Base-by-base conservation (phyloP, 1,140 invertebrate genomes). In the Dendrolimus kikuchii region DNA sequence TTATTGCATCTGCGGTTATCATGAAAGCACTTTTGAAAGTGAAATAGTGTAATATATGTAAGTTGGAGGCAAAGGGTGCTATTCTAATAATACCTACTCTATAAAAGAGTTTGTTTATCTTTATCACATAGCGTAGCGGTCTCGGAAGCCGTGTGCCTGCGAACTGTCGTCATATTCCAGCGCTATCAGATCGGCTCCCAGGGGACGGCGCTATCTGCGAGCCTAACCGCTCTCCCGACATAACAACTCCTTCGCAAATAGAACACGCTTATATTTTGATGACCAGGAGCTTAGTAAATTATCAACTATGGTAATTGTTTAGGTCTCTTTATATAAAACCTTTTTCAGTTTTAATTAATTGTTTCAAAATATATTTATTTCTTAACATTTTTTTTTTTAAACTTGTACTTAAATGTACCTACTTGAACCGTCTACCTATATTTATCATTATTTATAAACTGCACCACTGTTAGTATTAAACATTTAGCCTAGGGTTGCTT, bases 111-210 rank as follows among this genome's bases (percentile, higher is more conserved):
- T 38, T 54, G 52, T 57, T 61, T 58, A 57, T 59, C 53, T 55
- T 56, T 61, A 58, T 57, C 50, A 56, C 49, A 59, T 46, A 56
- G 49, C 41, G 37, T 42, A 38, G 41, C 56, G 40, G 44, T 40
- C 43, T 47, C 59, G 40, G 55, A 44, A 46, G 49, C 44, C 40
- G 55, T 61, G 55, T 64, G 68, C 55, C 64, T 66, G 72, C 57
- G 55, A 79, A 75, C 72, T 75, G 72, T 77, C 68, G 66, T 79
- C 74, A 64, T 79, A 72, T 68, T 69, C 64, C 64, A 71, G 57
- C 57, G 64, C 49, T 77, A 77, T 79, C 74, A 64, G 74, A 79
- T 75, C 49, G 56, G 49, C 38, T 46, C 58, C 60, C 62, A 51
- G 53, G 60, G 60, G 54, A 57, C 54, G 48, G 54, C 46, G 53